These are phyloP conservation scores for Momotus momota DNA, from an alignment of 2,797 vertebrate species.

Conservation along the genomic window DNA sequence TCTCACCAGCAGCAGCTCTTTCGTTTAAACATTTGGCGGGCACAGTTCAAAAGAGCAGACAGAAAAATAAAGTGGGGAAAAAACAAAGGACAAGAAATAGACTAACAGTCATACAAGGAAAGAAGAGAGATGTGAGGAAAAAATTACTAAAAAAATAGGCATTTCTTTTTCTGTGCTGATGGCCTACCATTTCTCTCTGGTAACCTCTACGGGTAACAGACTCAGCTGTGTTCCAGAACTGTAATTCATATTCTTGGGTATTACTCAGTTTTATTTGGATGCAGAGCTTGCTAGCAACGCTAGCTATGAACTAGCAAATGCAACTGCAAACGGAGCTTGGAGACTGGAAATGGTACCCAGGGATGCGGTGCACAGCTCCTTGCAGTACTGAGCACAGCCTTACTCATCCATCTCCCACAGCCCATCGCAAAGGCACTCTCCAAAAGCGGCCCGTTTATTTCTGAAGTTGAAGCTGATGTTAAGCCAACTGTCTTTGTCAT, in stretches of 20 bases:
- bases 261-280: not conserved
- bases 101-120: not conserved
- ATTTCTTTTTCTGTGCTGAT: not conserved
- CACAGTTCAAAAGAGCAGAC: not conserved
- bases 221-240: not conserved
- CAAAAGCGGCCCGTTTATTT: not conserved
- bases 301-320: not conserved
- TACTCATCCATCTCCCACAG: not conserved
- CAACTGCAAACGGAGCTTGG: not conserved
- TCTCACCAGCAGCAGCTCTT: not conserved
- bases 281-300: not conserved
- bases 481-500: conserved; percentile 59
- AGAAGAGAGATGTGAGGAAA: not conserved
- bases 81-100: not conserved
- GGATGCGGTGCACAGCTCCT: not conserved
- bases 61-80: not conserved
- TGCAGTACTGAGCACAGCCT: conserved; percentile 13
- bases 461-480: conserved; percentile 7
- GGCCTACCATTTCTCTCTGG: not conserved
- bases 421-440: not conserved
- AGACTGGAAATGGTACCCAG: conserved; percentile 10
- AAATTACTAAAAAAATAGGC: not conserved
- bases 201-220: not conserved
- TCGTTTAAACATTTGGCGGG: not conserved
- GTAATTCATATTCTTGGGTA: not conserved